Evolutionary conservation across 1,140 invertebrate species (phyloP), one percentile per base, ranked within the genome.

Genomic region (Drosophila watanabei): DNA sequence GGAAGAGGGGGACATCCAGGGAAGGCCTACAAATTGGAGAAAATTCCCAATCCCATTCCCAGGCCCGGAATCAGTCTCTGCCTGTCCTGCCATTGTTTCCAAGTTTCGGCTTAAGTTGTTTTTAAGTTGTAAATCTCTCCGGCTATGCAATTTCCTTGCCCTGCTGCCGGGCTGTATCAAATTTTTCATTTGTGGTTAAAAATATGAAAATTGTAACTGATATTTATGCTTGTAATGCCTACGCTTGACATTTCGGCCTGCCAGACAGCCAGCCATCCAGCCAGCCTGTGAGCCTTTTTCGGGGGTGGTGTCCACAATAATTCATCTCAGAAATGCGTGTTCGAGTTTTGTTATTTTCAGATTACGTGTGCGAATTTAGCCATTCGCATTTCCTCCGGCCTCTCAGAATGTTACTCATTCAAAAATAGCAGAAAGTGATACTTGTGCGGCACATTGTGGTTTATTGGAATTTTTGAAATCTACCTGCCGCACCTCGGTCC

Each of bases 141-240:
- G 84, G 73, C 78, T 84, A 78, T 87, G 83, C 85, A 81, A 81
- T 72, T 89, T 79, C 75, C 75, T 51, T 48, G 30, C 58, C 75
- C 48, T 58, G 51, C 24, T 49, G 13, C 43, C 45, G 56, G 24
- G 39, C 71, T 66, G 73, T 89, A 79, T 84, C 81, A 88, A 81
- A 85, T 81, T 88, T 80, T 79, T 84, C 65, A 69, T 81, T 85
- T 88, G 82, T 75, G 85, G 86, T 66, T 90, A 77, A 69, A 78
- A 85, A 85, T 88, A 88, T 90, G 85, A 90, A 90, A 88, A 85
- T 89, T 82, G 81, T 81, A 89, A 88, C 86, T 90, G 85, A 88
- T 88, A 88, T 88, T 90, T 85, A 85, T 89, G 86, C 85, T 68
- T 81, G 80, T 88, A 89, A 84, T 88, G 77, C 85, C 80, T 63